These are phyloP conservation scores for Archocentrus centrarchus DNA, from an alignment of 2,113 vertebrate species.

Conservation along the genomic window DNA sequence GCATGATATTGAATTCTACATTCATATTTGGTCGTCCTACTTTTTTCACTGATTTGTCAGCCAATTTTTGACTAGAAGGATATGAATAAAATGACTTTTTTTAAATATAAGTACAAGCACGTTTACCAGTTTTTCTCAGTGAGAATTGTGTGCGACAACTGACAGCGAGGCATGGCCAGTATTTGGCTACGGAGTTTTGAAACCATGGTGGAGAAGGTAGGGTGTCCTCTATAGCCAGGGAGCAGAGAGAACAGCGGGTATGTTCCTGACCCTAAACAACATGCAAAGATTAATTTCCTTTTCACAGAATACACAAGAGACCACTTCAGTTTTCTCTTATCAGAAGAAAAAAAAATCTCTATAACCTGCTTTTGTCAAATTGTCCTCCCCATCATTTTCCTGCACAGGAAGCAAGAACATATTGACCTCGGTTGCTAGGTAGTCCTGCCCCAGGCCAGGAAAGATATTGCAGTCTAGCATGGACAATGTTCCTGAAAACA, in stretches of 20 bases:
- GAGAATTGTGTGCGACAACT: slow-evolving; percentile 92
- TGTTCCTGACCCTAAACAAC: slow-evolving; percentile 76
- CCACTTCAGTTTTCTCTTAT: not conserved
- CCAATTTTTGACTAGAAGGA: not conserved
- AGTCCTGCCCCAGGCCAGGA: slow-evolving; percentile 86
- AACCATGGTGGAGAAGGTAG: slow-evolving; percentile 87
- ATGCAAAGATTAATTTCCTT: not conserved
- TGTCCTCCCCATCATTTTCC: slow-evolving; percentile 79
- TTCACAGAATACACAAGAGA: not conserved
- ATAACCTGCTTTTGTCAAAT: slow-evolving; percentile 64
- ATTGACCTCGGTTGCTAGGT: slow-evolving; percentile 88
- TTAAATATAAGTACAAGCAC: not conserved
- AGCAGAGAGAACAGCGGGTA: slow-evolving; percentile 88
- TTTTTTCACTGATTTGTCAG: accelerated
- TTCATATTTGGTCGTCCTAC: not conserved
- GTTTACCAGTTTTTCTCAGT: slow-evolving; percentile 93
- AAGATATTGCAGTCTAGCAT: slow-evolving; percentile 92
- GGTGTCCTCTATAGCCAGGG: slow-evolving; percentile 89
- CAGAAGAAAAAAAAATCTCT: not conserved
- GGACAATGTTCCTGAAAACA: slow-evolving; percentile 85
- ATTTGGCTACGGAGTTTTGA: slow-evolving; percentile 89
- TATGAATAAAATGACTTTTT: not conserved
- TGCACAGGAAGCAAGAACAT: slow-evolving; percentile 86
- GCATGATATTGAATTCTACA: not conserved
- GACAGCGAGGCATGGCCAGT: slow-evolving; percentile 89